Evolutionary conservation across 2,797 vertebrate species (phyloP), one percentile per base, ranked within the genome.

Genomic region (Schizopygopsis pylzovi): DNA sequence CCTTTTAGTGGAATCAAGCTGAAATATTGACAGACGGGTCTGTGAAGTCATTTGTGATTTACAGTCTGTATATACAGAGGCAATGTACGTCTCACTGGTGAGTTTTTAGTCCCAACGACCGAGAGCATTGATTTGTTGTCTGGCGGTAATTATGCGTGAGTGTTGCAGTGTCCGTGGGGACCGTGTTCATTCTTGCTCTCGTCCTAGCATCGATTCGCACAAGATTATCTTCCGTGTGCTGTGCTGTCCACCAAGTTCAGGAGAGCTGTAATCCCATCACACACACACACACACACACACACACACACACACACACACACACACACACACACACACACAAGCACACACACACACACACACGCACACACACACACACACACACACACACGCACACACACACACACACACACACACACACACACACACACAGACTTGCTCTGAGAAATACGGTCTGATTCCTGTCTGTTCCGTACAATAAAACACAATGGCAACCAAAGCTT

Each of bases 81-180:
- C 41, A 73, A 41, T 73, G 84, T 41, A 49, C 39, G 5, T 83
- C 56, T 83, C 82, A 39, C 82, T 77, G 45, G 72, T 85, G 77
- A 85, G 84, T 81, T 81, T 85, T 85, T 71, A 79, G 83, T 73
- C 76, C 79, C 43, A 59, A 67, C 72, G 77, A 81, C 86, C 43
- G 47, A 65, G 33, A 41, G 16, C 70, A 87, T 87, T 87, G 86
- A 87, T 87, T 87, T 87, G 82, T 87, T 87, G 86, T 87, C 82
- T 81, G 86, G 71, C 28, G 86, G 82, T 87, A 87, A 87, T 87
- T 87, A 87, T 87, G 82, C 82, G 63, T 41, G 54, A 84, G 81
- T 87, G 86, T 84, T 81, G 82, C 82, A 45, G 71, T 67, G 83
- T 84, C 86, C 67, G 71, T 39, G 70, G 82, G 82, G 86, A 81